These are phyloP conservation scores for Columba livia DNA, from an alignment of 2,113 vertebrate species.

Conservation along the genomic window DNA sequence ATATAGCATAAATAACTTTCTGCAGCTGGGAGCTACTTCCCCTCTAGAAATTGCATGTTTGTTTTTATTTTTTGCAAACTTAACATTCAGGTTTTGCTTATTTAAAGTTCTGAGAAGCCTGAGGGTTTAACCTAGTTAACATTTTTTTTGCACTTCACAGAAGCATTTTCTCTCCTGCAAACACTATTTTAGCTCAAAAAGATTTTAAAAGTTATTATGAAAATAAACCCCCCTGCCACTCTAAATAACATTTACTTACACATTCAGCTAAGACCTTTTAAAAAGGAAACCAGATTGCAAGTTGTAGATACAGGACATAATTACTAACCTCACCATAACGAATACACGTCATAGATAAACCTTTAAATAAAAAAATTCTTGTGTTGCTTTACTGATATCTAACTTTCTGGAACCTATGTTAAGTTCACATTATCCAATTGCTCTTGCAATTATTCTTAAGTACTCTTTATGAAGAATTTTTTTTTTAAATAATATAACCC, in stretches of 20 bases:
- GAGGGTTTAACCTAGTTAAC: neutral
- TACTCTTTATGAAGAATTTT: neutral
- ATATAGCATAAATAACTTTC: neutral
- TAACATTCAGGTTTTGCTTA: neutral
- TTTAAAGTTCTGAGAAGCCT: neutral
- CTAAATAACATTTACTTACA: neutral
- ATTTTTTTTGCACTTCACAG: neutral
- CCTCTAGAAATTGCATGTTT: neutral
- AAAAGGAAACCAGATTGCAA: neutral
- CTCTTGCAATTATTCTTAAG: neutral
- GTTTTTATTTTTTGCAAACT: neutral
- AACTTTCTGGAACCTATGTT: neutral
- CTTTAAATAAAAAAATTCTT: neutral
- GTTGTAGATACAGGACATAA: neutral
- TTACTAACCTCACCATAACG: neutral
- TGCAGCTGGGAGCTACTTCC: neutral
- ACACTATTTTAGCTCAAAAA: neutral
- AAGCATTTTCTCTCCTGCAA: neutral
- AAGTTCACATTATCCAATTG: neutral
- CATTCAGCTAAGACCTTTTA: neutral
- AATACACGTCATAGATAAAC: neutral
- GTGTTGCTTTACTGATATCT: neutral
- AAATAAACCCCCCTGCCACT: rapidly evolving
- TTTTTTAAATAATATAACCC: neutral
- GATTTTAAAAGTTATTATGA: neutral